Base-by-base conservation (phyloP, 2,888 invertebrate genomes). In the Taphrorychus bicolor region DNA sequence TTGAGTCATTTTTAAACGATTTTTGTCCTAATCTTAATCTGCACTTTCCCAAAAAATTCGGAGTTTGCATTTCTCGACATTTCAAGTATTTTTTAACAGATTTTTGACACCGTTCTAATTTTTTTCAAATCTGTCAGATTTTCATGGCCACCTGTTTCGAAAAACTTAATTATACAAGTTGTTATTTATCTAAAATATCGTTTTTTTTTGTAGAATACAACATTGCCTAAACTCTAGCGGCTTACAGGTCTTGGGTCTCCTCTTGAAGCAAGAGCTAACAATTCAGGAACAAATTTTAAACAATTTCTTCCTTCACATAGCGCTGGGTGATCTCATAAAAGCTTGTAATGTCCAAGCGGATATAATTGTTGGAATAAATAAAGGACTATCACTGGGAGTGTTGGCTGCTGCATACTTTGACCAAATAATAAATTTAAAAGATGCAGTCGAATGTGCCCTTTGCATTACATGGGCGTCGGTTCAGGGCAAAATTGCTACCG, bases 401-500 rank as follows among this genome's bases (percentile, higher is more conserved):
- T 84, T 97, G 2, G 93, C 92, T 0, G 95, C 95, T 80, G 95
- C 92, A 0, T 97, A 97, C 82, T 95, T 93, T 3, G 96, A 97
- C 79, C 93, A 92, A 0, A 90, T 91, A 70, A 87, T 97, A 72
- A 93, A 93, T 0, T 87, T 91, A 0, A 91, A 94, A 75, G 91
- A 96, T 82, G 90, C 91, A 82, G 87, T 95, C 67, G 82, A 92
- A 2, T 86, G 90, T 0, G 91, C 94, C 0, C 93, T 52, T 24
- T 51, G 62, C 5, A 68, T 74, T 22, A 70, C 69, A 54, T 53
- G 45, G 14, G 5, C 24, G 7, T 24, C 7, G n/a, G n/a, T n/a
- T n/a, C n/a, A n/a, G n/a, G n/a, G n/a, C n/a, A n/a, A n/a, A n/a
- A n/a, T n/a, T n/a, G n/a, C n/a, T n/a, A n/a, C n/a, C n/a, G n/a